Percentiles rank a stretch among this genome's conserved stretches.
These are phyloP conservation scores for Calliphora vicina DNA, from an alignment of 1,140 invertebrate genomes.

Conservation along the genomic window DNA sequence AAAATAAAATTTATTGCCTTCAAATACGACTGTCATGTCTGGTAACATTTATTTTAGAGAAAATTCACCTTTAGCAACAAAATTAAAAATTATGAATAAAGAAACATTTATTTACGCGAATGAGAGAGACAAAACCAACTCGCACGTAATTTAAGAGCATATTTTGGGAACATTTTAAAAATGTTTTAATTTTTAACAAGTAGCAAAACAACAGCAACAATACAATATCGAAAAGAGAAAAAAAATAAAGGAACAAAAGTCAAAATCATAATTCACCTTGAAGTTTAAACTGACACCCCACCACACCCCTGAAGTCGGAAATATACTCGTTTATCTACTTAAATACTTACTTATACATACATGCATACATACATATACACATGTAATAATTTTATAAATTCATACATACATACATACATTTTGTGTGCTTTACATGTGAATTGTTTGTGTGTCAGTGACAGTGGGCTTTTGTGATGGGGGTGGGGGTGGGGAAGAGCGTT, in stretches of 20 bases:
- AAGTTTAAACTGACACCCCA: neutral
- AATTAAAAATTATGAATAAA: neutral
- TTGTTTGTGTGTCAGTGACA: neutral
- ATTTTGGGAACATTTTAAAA: neutral
- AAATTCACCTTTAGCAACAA: neutral
- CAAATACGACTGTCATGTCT: neutral
- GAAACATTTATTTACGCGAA: neutral
- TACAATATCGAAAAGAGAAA: neutral
- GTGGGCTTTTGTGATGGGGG: too few relatives aligned
- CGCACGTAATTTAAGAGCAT: neutral
- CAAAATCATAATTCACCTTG: neutral
- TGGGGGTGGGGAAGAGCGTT: constrained; percentile 50
- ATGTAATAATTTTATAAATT: neutral
- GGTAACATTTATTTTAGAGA: neutral
- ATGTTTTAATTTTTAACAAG: constrained; percentile 6
- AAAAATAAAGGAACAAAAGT: neutral
- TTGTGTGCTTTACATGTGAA: neutral
- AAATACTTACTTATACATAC: neutral
- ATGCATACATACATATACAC: neutral
- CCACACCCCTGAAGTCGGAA: neutral
- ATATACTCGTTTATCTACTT: neutral
- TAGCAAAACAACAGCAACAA: neutral
- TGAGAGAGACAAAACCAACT: neutral
- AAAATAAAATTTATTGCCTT: neutral
- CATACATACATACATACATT: neutral